Evolutionary conservation across 2,113 vertebrate genomes (phyloP), one percentile per base, ranked within the genome.

Genomic region (Misgurnus anguillicaudatus): DNA sequence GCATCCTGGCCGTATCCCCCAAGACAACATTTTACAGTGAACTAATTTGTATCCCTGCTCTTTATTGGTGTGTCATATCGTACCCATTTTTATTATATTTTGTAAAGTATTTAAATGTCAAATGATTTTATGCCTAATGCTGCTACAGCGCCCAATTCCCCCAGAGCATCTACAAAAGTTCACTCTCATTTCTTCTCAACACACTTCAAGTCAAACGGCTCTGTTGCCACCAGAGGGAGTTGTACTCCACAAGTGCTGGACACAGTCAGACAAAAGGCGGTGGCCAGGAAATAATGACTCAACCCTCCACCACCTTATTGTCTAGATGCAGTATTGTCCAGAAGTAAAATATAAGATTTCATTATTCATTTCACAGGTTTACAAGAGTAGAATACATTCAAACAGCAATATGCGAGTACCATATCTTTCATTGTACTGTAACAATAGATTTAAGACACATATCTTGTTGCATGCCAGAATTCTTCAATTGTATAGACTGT

Each of bases 211-310:
- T 61, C 41, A 9, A 77, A 55, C 13, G 9, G 0, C 19, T 16
- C 14, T 16, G 0, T 0, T 14, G 67, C 87, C 92, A 89, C 84
- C 80, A 90, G 92, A 80, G 86, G 91, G 90, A 9, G 86, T 77
- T 88, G 77, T 91, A 85, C 67, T 87, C 92, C 89, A 78, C 70
- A 83, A 68, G 55, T 81, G 16, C 53, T 38, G 16, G 31, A 65
- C 17, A 78, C 83, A 42, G 13, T 19, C 13, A 36, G 68, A 13
- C 47, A 62, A 86, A 84, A 81, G 83, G 83, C 79, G 81, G 83
- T 83, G 85, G 80, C 83, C 55, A 75, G 16, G 41, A 66, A 84
- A 83, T 87, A 74, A 79, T 81, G 73, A 86, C 85, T 82, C 85
- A 88, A 75, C 83, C 79, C 60, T 77, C 66, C 36, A 57, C 81